Evolutionary conservation across 2,888 invertebrate species (phyloP).

Genomic region (Ophioninae sp.): DNA sequence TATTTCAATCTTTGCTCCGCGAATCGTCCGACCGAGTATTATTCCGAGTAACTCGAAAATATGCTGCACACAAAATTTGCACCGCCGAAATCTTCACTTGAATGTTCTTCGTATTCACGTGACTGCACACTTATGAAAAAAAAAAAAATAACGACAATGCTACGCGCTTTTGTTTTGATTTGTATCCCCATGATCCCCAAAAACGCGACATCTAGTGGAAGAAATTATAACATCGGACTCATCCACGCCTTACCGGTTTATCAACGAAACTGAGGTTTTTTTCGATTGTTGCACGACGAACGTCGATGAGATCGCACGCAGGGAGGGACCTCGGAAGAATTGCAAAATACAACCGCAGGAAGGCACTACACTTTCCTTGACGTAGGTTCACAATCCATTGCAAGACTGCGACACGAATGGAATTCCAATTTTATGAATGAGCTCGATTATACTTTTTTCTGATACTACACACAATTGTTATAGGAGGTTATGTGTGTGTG

Average conservation of each 20-base stretch:
- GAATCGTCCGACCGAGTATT: background rate
- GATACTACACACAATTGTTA: background rate
- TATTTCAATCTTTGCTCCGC: background rate
- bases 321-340: background rate
- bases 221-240: conserved; percentile 3
- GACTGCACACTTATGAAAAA: background rate
- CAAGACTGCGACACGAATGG: background rate
- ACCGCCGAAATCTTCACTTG: background rate
- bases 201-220: conserved; percentile 44
- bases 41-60: too few relatives aligned
- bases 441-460: background rate
- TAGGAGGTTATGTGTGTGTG: conserved; percentile 1
- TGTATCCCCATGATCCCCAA: conserved; percentile 48
- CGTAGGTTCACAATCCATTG: background rate
- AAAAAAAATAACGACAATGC: background rate
- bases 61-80: background rate
- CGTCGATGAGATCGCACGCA: background rate
- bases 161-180: conserved; percentile 17
- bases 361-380: background rate
- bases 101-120: background rate
- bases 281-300: conserved; percentile 1
- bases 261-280: conserved; percentile 4
- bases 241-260: conserved; percentile 38
- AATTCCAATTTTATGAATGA: conserved; percentile 30
- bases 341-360: background rate